A percentile compares a stretch with the other conserved stretches of the same genome.
Conservation (phyloP, 2,888 invertebrate species). For the Torymus auratus region DNA sequence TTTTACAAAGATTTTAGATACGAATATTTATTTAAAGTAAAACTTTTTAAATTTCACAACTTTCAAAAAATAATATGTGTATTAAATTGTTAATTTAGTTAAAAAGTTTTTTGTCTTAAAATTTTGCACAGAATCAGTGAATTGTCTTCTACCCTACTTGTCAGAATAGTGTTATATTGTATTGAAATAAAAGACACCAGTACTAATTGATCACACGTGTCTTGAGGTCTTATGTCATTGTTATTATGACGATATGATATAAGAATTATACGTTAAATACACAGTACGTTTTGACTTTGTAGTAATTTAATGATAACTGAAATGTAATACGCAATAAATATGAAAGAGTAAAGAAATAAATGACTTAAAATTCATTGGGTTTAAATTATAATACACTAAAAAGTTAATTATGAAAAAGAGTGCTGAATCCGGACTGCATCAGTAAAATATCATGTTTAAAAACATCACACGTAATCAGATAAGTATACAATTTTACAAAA, state of each 20-base stretch:
- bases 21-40: too few relatives aligned
- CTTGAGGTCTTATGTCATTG: constrained; percentile 44
- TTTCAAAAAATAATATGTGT: too few relatives aligned
- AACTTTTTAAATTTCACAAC: too few relatives aligned
- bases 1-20: too few relatives aligned
- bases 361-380: constrained; percentile 60
- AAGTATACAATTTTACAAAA: too few relatives aligned
- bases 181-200: constrained; percentile 36
- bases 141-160: constrained; percentile 27
- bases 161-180: constrained; percentile 40
- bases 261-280: constrained; percentile 55
- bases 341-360: constrained; percentile 67
- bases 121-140: constrained; percentile 15
- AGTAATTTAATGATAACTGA: constrained; percentile 61
- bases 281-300: constrained; percentile 61
- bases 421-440: not conserved
- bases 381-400: not conserved
- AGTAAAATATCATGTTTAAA: too few relatives aligned
- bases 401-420: constrained; percentile 2
- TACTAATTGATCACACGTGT: constrained; percentile 45
- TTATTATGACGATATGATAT: constrained; percentile 44
- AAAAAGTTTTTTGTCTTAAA: not conserved
- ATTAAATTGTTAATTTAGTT: too few relatives aligned
- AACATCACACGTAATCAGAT: too few relatives aligned
- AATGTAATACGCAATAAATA: constrained; percentile 66